Conservation (phyloP, 2,888 invertebrate genomes). For the Apamea sordens region DNA sequence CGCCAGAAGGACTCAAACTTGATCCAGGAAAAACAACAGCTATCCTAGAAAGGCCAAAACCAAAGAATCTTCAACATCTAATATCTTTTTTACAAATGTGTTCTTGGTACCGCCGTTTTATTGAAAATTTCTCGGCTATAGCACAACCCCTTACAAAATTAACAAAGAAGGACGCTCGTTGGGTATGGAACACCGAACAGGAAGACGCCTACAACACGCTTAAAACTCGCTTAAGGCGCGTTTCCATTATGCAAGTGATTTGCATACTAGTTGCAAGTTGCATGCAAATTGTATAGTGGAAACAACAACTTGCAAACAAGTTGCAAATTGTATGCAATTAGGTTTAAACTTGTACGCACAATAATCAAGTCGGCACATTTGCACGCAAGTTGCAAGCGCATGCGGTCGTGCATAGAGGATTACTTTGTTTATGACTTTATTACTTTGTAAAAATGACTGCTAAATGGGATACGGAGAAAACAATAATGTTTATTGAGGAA, state of each 20-base stretch:
- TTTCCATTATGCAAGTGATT: neutral
- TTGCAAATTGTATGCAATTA: constrained; percentile 42
- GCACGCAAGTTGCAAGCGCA: constrained; percentile 39
- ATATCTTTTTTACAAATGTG: no score
- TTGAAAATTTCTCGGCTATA: no score
- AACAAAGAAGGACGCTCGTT: no score
- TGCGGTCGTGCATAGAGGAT: constrained; percentile 36
- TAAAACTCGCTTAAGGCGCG: no score
- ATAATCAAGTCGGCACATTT: constrained; percentile 45
- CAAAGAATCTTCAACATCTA: no score
- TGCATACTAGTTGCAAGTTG: constrained; percentile 18
- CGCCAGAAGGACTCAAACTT: no score
- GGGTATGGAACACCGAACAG: no score
- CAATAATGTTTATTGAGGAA: constrained; percentile 46
- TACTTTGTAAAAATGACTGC: constrained; percentile 43
- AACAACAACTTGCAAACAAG: constrained; percentile 34
- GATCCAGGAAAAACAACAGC: no score
- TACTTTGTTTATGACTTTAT: constrained; percentile 21
- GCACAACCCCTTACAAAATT: no score
- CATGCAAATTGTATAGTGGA: constrained; percentile 36
- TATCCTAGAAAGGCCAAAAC: no score
- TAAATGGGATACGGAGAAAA: constrained; percentile 42
- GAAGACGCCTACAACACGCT: no score
- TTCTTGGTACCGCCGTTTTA: no score
- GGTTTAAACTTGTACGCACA: constrained; percentile 45